A percentile compares a stretch with the other conserved stretches of the same genome.
Conservation (phyloP, 2,888 invertebrate species). For the Drosophila limbata region DNA sequence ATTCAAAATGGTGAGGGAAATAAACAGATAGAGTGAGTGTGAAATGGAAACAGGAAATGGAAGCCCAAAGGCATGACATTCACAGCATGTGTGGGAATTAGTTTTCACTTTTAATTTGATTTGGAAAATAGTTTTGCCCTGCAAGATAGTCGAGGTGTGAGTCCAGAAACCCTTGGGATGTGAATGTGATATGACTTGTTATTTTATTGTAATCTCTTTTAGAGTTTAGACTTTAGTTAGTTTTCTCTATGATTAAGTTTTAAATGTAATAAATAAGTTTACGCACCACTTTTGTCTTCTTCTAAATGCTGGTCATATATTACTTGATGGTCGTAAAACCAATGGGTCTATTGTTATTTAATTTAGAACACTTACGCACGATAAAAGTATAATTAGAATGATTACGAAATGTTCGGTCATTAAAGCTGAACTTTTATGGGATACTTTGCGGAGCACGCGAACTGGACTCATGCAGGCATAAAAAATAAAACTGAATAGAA, state of each 20-base stretch:
- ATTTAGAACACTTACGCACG: slow-evolving; percentile 59
- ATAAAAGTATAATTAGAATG: slow-evolving; percentile 64
- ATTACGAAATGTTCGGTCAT: slow-evolving; percentile 65
- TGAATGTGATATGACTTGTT: slow-evolving; percentile 31
- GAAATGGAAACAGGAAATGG: slow-evolving; percentile 20
- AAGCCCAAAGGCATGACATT: slow-evolving; percentile 35
- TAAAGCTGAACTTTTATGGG: slow-evolving; percentile 66
- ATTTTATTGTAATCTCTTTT: slow-evolving; percentile 9
- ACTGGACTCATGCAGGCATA: slow-evolving; percentile 54
- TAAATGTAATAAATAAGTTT: neutral
- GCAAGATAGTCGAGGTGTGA: neutral
- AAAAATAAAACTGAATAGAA: slow-evolving; percentile 51
- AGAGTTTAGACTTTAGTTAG: neutral
- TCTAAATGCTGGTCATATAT: slow-evolving; percentile 51
- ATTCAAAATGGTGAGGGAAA: slow-evolving; percentile 22
- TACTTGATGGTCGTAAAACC: slow-evolving; percentile 30
- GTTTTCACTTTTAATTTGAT: slow-evolving; percentile 69
- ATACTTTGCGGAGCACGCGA: slow-evolving; percentile 59
- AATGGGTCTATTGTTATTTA: slow-evolving; percentile 39
- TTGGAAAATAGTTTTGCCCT: slow-evolving; percentile 60
- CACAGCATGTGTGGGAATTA: slow-evolving; percentile 63
- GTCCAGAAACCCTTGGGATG: slow-evolving; percentile 17
- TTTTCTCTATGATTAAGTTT: neutral
- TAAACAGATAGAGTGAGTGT: neutral
- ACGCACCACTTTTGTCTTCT: neutral